Evolutionary conservation across 2,888 invertebrate species (phyloP), one percentile per base, ranked within the genome.

Genomic region (Pasiphila rectangulata): DNA sequence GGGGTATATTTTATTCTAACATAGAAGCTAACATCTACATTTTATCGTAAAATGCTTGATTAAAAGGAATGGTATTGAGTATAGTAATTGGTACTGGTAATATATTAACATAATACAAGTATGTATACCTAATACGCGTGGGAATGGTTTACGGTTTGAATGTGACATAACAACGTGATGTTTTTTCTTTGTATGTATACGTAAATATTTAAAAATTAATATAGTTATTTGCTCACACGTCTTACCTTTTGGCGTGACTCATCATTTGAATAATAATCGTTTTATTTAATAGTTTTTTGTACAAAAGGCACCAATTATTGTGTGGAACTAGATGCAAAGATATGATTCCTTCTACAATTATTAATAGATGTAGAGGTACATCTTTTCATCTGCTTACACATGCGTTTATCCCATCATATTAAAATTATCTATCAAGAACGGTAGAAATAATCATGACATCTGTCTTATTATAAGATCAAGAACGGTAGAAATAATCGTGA

Each of bases 241-340:
- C 85, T 86, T 86, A 82, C 80, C 62, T 76, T 76, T 85, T 84
- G 85, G 85, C 83, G 85, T 85, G 82, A 83, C 72, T 46, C 58
- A 52, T 64, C 51, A 56, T 59, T 36, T 57, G 51, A 43, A 49
- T 52, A 46, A 43, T 57, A 59, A 49, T 57, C 46, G 41, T 51
- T 39, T 52, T 53, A 46, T 13, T 41, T 55, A 42, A 41, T 53
- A 60, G 46, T 35, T 36, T 41, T 13, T 21, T 38, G 46, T 43
- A 23, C 25, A 47, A 21, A 37, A 29, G 44, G 45, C 49, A 39
- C 36, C 45, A 43, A n/a, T 16, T 4, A 30, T 32, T 49, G 48
- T 51, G 55, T 51, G 51, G 47, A 51, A 35, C 16, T 23, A 46
- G 23, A 29, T 42, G 23, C 38, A 35, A 19, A 50, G 17, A 12